phyloP scores from a whole-genome alignment of 2,113 vertebrate genomes.

The Cryptotis parvus region DNA sequence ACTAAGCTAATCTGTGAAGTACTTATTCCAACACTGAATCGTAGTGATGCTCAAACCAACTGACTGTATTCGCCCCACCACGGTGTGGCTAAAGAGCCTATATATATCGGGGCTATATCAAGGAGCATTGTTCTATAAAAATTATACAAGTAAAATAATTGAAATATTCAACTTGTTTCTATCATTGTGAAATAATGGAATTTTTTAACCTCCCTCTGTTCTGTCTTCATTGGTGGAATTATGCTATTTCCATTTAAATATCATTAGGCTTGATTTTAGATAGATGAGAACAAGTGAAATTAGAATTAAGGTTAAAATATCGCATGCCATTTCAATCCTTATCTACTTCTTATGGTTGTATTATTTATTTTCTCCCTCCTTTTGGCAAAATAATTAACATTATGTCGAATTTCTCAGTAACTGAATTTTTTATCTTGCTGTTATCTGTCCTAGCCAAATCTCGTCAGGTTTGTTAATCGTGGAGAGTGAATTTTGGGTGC shows the following conservation, averaged over 20 bases:
- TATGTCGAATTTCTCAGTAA: slow-evolving; percentile 47
- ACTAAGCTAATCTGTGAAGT: slow-evolving; percentile 87
- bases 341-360: slow-evolving; percentile 40
- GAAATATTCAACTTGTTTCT: slow-evolving; percentile 75
- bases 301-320: slow-evolving; percentile 76
- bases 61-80: slow-evolving; percentile 69
- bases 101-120: slow-evolving; percentile 70
- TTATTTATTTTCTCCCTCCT: slow-evolving; percentile 1
- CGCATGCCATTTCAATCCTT: slow-evolving; percentile 52
- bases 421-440: slow-evolving; percentile 66
- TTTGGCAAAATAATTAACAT: not conserved
- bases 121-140: slow-evolving; percentile 39
- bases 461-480: not conserved
- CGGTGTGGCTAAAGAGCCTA: slow-evolving; percentile 73
- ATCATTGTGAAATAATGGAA: slow-evolving; percentile 71
- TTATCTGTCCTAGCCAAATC: not conserved
- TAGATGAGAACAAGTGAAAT: slow-evolving; percentile 68
- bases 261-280: slow-evolving; percentile 72
- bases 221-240: slow-evolving; percentile 65
- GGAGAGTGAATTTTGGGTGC: not conserved
- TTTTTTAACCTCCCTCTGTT: slow-evolving; percentile 79
- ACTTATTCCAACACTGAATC: slow-evolving; percentile 86
- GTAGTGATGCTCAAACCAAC: slow-evolving; percentile 73
- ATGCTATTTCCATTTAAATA: slow-evolving; percentile 74
- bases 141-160: slow-evolving; percentile 71